Base-by-base conservation (phyloP, 2,113 vertebrate genomes). In the Piaya cayana region DNA sequence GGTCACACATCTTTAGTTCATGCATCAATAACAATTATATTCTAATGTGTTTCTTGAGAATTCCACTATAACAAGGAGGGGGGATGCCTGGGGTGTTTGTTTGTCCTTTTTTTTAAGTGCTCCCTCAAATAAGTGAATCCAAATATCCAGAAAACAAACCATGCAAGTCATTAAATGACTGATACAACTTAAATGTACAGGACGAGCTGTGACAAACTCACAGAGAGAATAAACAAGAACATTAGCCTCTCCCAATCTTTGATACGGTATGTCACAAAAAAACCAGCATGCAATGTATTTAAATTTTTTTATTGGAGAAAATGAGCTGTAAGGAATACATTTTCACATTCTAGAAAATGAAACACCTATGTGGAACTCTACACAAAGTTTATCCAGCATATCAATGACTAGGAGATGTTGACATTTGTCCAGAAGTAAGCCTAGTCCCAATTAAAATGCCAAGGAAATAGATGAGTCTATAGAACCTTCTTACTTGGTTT, bases 1-100 rank as follows among this genome's bases (percentile, higher is more conserved):
- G 70, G 82, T 81, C 90, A 92, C 84, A 85, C 67, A 86, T 85
- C 90, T 93, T 95, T 94, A 92, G 81, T 94, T 90, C 95, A 90
- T 1, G 39, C 77, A 86, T 88, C 71, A 88, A 82, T 81, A 94
- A 78, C 70, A 95, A 96, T 95, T 94, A 96, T 55, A 76, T 90
- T 88, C 49, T 95, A 92, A 83, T 60, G 69, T 42, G 70, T 50
- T 96, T 90, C 71, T 89, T 69, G 37, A 91, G 77, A 64, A 6
- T 92, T 93, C 39, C 21, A 23, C 80, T 53, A 37, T 82, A 74
- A 68, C 39, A 72, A 72, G 27, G 30, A 2, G 6, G 12, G 18
- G 16, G 34, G 11, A 32, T 30, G 25, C 29, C 64, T 47, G 5
- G 5, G 5, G 0, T 0, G 32, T 64, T 70, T 67, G 22, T 45